These are phyloP conservation scores for Alloplasta piceator DNA, from an alignment of 2,888 invertebrate species.

Conservation along the genomic window DNA sequence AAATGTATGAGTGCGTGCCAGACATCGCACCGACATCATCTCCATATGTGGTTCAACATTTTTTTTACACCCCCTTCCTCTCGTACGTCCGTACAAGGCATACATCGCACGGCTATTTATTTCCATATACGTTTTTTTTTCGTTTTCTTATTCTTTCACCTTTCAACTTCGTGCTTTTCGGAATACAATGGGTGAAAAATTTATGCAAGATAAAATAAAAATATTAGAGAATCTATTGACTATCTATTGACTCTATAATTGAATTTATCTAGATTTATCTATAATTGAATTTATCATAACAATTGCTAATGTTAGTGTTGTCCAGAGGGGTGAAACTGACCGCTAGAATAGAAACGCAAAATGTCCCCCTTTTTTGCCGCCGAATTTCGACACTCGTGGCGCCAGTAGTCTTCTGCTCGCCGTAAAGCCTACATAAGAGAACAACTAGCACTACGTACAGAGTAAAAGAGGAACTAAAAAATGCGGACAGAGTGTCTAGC, in stretches of 20 bases:
- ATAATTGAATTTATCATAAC: no score
- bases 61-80: constrained; percentile 9
- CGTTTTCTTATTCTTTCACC: not conserved
- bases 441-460: no score
- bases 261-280: not conserved
- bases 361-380: no score
- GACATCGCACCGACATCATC: constrained; percentile 62
- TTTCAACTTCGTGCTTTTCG: not conserved
- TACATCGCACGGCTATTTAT: constrained; percentile 34
- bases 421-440: no score
- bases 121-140: not conserved
- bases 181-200: not conserved
- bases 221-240: not conserved
- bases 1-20: constrained; percentile 59
- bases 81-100: constrained; percentile 32
- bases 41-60: constrained; percentile 45
- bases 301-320: no score
- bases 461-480: no score
- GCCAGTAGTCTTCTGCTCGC: no score
- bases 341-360: no score
- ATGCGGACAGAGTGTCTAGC: no score
- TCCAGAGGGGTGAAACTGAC: no score
- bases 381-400: no score
- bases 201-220: not conserved
- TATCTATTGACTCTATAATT: not conserved